Evolutionary conservation across 2,888 invertebrate species (phyloP).

Genomic region (Caenorhabditis panamensis): DNA sequence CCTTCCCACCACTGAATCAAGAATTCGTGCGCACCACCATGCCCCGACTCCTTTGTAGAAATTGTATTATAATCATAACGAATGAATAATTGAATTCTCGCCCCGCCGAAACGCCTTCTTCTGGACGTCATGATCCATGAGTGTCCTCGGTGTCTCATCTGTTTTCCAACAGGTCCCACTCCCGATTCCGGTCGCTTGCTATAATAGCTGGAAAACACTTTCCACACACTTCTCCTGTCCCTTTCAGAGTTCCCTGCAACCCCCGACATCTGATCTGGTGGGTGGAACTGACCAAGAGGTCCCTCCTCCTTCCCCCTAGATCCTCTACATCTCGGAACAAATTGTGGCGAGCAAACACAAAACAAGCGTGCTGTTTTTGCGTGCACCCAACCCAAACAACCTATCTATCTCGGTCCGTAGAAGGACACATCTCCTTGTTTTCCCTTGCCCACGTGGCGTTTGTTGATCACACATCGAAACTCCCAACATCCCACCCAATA

Average conservation of each 20-base stretch:
- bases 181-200: background rate
- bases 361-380: background rate
- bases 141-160: background rate
- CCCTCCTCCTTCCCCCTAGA: no score
- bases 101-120: background rate
- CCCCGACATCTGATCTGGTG: no score
- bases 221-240: background rate
- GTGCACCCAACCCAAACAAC: background rate
- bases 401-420: background rate
- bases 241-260: no score
- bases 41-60: background rate
- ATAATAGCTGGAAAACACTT: conserved; percentile 6
- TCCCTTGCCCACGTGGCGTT: background rate
- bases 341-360: background rate
- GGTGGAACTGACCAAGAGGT: no score
- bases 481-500: no score
- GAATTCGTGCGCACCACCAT: conserved; percentile 6
- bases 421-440: conserved; percentile 5
- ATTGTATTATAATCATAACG: conserved; percentile 31
- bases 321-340: background rate
- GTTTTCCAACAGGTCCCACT: background rate
- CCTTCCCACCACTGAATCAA: conserved; percentile 7
- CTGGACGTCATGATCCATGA: conserved; percentile 17
- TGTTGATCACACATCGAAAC: conserved; percentile 14
- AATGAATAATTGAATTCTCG: conserved; percentile 41